Base-by-base conservation (phyloP, 2,888 invertebrate species). In the Amphimallon solstitiale region DNA sequence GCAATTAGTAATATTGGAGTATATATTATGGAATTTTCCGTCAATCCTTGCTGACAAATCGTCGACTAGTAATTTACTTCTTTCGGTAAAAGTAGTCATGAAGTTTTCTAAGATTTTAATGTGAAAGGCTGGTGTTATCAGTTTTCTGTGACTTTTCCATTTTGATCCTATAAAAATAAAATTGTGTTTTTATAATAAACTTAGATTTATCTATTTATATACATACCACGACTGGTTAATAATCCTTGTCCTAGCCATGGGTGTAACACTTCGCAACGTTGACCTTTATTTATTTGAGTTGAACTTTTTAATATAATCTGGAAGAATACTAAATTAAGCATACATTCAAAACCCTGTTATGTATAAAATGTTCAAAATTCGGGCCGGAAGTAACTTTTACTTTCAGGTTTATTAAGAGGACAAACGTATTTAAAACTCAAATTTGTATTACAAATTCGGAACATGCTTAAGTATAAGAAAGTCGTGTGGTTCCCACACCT, bases 41-140 rank as follows among this genome's bases (percentile, higher is more conserved):
- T 75, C 69, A 10, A 73, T 72, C 63, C 73, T 69, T 10, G 67
- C 35, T 46, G 68, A 63, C 34, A 72, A 66, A 46, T 70, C 62
- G 23, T 73, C 62, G 1, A 69, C 70, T 9, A 79, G 70, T 23
- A 70, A 63, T 63, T 73, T 70, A 12, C 73, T 70, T 66, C 79
- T 78, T 63, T 76, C 75, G 4, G 71, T 70, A 63, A 79, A 78
- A 23, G 75, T 71, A 51, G 76, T 75, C 21, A 71, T 70, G 65
- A 78, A 77, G 54, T 68, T 67, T 62, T 79, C 79, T 46, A 79
- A 66, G 23, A 78, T 74, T 68, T 74, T 73, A 68, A 79, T 78
- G 67, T 79, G 79, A 61, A 79, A 79, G 12, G 77, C 73, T 10
- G 77, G 77, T 5, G 77, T 77, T 66, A 77, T 71, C 49, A 77